Percentiles rank a stretch among this genome's conserved stretches.
These are phyloP conservation scores for Coregonus ussuriensis DNA, from an alignment of 2,797 vertebrate species.

Conservation along the genomic window DNA sequence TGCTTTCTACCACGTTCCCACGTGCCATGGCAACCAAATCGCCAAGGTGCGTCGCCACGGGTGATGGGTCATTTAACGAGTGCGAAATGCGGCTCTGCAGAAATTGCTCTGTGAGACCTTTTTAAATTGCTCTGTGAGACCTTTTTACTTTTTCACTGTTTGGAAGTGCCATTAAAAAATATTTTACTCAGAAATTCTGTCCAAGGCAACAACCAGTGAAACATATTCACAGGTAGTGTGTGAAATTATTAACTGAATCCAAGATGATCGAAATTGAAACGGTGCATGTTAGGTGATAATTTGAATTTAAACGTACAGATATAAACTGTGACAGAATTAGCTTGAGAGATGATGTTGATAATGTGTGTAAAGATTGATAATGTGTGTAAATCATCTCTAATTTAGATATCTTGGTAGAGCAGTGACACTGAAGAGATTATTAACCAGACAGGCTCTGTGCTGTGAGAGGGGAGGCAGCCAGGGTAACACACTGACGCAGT, in stretches of 20 bases:
- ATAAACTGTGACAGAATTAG: neutral
- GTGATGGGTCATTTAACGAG: slow-evolving; percentile 59
- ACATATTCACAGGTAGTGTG: neutral
- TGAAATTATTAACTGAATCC: neutral
- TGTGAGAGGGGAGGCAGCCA: neutral
- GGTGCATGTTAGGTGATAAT: neutral
- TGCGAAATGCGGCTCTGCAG: slow-evolving; percentile 47
- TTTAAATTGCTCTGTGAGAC: slow-evolving; percentile 22
- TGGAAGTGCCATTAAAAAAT: slow-evolving; percentile 21
- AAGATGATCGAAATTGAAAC: neutral
- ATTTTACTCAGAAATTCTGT: slow-evolving; percentile 7
- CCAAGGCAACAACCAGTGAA: slow-evolving; percentile 12
- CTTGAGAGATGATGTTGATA: neutral
- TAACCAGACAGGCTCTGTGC: too few relatives aligned
- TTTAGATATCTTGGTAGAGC: neutral
- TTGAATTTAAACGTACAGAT: neutral
- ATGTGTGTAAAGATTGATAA: neutral
- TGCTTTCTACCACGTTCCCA: slow-evolving; percentile 26
- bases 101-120: slow-evolving; percentile 16
- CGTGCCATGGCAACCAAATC: slow-evolving; percentile 62
- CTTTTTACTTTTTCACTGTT: slow-evolving; percentile 25
- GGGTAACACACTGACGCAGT: neutral
- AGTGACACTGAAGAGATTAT: neutral
- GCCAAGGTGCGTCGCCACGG: slow-evolving; percentile 44
- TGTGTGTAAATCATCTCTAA: neutral